Evolutionary conservation across 1,140 invertebrate species (phyloP).

Genomic region (Cydia amplana): DNA sequence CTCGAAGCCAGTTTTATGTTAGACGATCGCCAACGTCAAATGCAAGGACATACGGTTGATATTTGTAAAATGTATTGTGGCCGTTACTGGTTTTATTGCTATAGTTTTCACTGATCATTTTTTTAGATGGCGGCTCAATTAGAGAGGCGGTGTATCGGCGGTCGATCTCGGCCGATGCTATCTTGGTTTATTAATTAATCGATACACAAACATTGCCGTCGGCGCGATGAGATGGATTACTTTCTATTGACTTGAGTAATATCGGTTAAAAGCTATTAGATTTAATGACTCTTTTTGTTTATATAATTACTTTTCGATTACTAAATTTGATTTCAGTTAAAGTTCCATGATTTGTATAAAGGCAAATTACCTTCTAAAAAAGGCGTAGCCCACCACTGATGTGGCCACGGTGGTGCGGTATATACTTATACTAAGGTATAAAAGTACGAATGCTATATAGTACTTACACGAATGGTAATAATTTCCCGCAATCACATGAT

Average conservation of each 20-base stretch:
- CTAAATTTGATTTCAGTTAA: not conserved
- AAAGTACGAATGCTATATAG: too few species aligned
- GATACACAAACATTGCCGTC: slow-evolving; percentile 77
- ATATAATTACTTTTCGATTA: slow-evolving; percentile 12
- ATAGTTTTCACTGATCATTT: slow-evolving; percentile 44
- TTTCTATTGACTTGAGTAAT: slow-evolving; percentile 38
- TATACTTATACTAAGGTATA: too few species aligned
- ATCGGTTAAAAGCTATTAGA: slow-evolving; percentile 40
- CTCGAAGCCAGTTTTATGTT: not conserved
- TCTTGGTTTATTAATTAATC: slow-evolving; percentile 78
- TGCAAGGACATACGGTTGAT: not conserved
- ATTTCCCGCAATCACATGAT: not conserved
- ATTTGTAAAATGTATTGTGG: slow-evolving; percentile 19
- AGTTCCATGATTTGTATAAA: not conserved
- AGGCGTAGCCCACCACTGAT: too few species aligned
- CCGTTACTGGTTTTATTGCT: not conserved
- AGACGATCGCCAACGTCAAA: not conserved
- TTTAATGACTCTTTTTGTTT: slow-evolving; percentile 31
- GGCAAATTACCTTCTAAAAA: too few species aligned
- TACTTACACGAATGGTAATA: not conserved
- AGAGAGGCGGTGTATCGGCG: slow-evolving; percentile 72
- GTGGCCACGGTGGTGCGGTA: too few species aligned
- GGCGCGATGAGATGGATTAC: slow-evolving; percentile 65
- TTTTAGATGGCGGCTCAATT: slow-evolving; percentile 75
- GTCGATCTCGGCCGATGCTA: slow-evolving; percentile 62